Percentiles rank a stretch among this genome's conserved stretches.
Conservation (phyloP, 2,888 invertebrate genomes). For the Cataglyphis altisquamis region DNA sequence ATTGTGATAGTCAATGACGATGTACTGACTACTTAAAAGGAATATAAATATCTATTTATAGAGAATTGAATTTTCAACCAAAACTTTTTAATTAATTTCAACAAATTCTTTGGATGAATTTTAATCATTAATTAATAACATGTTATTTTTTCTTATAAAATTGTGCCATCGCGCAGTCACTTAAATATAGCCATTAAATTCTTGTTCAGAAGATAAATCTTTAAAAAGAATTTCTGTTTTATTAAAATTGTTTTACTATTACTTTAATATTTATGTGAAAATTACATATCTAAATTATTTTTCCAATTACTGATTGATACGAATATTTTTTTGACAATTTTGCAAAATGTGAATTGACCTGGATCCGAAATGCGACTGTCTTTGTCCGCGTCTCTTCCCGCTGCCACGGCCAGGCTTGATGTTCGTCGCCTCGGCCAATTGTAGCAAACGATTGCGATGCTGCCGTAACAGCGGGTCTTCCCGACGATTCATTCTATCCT, state of each 20-base stretch:
- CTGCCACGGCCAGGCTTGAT: slow-evolving; percentile 83
- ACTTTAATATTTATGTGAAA: neutral
- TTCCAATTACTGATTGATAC: neutral
- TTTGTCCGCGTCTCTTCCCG: slow-evolving; percentile 85
- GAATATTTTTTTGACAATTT: neutral
- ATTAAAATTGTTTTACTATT: neutral
- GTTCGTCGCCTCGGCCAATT: slow-evolving; percentile 86
- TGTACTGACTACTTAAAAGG: neutral
- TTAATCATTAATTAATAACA: neutral
- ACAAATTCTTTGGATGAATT: neutral
- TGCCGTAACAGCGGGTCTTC: slow-evolving; percentile 87
- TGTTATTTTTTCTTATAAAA: neutral
- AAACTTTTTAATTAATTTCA: neutral
- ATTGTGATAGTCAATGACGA: neutral
- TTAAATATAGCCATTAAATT: neutral
- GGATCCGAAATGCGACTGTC: slow-evolving; percentile 80
- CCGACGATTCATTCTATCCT: slow-evolving; percentile 85
- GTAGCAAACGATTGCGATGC: slow-evolving; percentile 87
- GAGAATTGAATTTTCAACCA: neutral
- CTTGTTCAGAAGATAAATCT: neutral
- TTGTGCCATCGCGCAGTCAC: neutral
- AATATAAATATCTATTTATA: neutral
- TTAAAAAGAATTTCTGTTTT: neutral
- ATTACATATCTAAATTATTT: neutral
- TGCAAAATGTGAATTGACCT: slow-evolving; percentile 72